Evolutionary conservation across 1,140 invertebrate species (phyloP), one percentile per base, ranked within the genome.

Genomic region (Nebria ingens): DNA sequence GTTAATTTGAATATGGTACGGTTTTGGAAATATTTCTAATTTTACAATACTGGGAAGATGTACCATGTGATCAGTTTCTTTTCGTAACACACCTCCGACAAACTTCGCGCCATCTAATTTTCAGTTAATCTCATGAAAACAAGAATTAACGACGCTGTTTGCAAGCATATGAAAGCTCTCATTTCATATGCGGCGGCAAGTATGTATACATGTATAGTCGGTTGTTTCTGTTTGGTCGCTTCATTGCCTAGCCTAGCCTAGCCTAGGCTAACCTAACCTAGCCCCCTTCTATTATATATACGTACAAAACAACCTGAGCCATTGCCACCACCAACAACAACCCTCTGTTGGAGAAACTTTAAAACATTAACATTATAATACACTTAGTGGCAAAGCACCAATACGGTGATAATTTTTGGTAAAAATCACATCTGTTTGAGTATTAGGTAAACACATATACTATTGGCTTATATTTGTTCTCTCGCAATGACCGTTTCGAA

Each of bases 91-190:
- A 21, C 61, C n/a, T n/a, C n/a, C 63, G 63, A 65, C 66, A 66
- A 68, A 68, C 63, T 66, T 67, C 57, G 56, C 66, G 64, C 63
- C 66, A 68, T 69, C 67, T 70, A 70, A 69, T 70, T 69, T 69
- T 65, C 65, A 68, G 66, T 70, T 70, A 70, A 70, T 69, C 68
- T 68, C 64, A 58, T 59, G 62, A 62, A 69, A 69, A 70, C 66
- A 66, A 69, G 67, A 70, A 70, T 68, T 67, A 70, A 68, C 66
- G 67, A 62, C 66, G 66, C 63, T 65, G 64, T 70, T 70, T 65
- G 58, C 65, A 64, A 65, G 67, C 66, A 65, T 66, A 65, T 67
- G 64, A 67, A 68, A 61, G 38, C 54, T 38, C 40, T 45, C 52
- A 40, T 52, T 53, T 38, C 29, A 45, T 17, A 45, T n/a, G 6